Evolutionary conservation across 1,140 invertebrate species (phyloP), one percentile per base, ranked within the genome.

Genomic region (Apis cerana): DNA sequence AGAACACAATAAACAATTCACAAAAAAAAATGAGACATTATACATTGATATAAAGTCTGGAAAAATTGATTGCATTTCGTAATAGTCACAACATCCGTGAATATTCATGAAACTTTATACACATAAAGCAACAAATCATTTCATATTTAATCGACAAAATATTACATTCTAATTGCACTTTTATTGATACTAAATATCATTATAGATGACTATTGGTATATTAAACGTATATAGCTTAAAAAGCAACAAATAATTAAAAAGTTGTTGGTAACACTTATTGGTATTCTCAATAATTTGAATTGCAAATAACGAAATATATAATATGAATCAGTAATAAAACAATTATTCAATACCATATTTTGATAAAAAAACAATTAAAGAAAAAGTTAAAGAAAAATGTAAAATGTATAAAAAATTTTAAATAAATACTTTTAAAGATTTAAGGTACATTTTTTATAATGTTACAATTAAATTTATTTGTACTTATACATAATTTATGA

Each of bases 21-120:
- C 27, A 10, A 70, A 19, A 61, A 33, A 12, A 17, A 9, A 23
- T 1, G 27, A 67, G 13, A 50, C 11, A 7, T 7, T 50, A 21
- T 50, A 23, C 13, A 19, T 8, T 48, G 21, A 3, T 21, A 59
- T 61, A 23, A n/a, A 48, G 7, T 7, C 3, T 12, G 5, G 1
- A 19, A 17, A 11, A 74, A 65, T 52, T 74, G 69, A 61, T 62
- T 74, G 21, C 69, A 33, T 74, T 74, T 61, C 23, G 8, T 52
- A 79, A 71, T 13, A 27, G 5, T n/a, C 11, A 11, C 21, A 33
- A 1, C 21, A 56, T 72, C 50, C 21, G 58, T 27, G 48, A 21
- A 19, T 56, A 8, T 59, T 70, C 8, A 52, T 11, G 52, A 21
- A 33, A 21, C 27, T 43, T 52, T 15, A 17, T 17, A 10, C 21